These are phyloP conservation scores for Amblyraja radiata DNA, from an alignment of 2,797 vertebrate genomes.

Conservation along the genomic window DNA sequence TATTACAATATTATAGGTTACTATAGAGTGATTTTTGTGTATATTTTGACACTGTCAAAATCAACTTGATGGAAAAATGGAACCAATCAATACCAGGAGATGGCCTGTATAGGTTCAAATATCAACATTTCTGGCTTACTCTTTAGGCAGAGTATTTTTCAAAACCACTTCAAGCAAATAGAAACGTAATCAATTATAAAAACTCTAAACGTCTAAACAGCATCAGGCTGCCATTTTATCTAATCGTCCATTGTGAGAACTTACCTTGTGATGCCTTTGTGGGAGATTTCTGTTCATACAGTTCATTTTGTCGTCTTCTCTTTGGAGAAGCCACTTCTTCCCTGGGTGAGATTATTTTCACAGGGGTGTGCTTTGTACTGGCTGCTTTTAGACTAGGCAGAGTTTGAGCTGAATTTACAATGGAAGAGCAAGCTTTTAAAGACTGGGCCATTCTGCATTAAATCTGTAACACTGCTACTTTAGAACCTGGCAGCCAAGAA, in stretches of 20 bases:
- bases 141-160: too few species aligned
- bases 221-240: background rate
- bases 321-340: slow-evolving; percentile 3
- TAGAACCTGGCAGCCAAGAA: background rate
- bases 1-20: too few species aligned
- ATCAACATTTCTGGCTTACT: background rate
- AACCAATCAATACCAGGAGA: too few species aligned
- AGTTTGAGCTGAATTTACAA: slow-evolving; percentile 15
- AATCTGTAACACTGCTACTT: background rate
- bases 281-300: background rate
- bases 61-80: too few species aligned
- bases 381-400: background rate
- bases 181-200: background rate
- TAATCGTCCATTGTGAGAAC: background rate
- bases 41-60: too few species aligned
- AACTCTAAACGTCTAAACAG: background rate
- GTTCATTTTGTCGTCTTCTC: slow-evolving; percentile 18
- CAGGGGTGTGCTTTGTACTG: background rate
- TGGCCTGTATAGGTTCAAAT: background rate
- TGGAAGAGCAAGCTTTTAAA: background rate
- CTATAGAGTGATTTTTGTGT: too few species aligned
- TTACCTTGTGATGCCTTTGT: background rate
- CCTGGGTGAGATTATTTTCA: slow-evolving; percentile 9
- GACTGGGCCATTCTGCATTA: too few species aligned
- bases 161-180: background rate